Evolutionary conservation across 1,140 invertebrate species (phyloP).

Genomic region (Oryzaephilus surinamensis): DNA sequence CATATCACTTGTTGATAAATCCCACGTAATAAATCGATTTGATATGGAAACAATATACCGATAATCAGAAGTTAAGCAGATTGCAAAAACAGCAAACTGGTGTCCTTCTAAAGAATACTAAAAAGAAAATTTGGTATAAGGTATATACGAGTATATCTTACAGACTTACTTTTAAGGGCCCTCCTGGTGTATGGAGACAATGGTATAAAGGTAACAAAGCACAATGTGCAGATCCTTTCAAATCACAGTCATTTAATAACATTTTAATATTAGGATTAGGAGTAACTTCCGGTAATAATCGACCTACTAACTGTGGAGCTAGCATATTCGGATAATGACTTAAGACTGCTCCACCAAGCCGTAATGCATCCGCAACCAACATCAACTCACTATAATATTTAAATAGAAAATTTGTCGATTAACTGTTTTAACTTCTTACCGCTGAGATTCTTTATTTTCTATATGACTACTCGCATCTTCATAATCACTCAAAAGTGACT

Average conservation of each 20-base stretch:
- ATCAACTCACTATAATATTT: slow-evolving; percentile 63
- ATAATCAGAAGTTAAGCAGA: slow-evolving; percentile 82
- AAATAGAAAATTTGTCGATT: background rate
- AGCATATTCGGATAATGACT: slow-evolving; percentile 91
- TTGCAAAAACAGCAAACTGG: slow-evolving; percentile 94
- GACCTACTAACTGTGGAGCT: slow-evolving; percentile 85
- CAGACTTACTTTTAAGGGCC: slow-evolving; percentile 92
- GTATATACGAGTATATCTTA: slow-evolving; percentile 42
- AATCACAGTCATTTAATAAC: slow-evolving; percentile 82
- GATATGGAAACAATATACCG: slow-evolving; percentile 94
- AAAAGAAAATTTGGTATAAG: too few relatives aligned
- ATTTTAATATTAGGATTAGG: slow-evolving; percentile 74
- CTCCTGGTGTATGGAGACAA: slow-evolving; percentile 93
- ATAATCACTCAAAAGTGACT: slow-evolving; percentile 88
- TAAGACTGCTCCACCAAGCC: slow-evolving; percentile 83
- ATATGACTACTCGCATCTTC: slow-evolving; percentile 85
- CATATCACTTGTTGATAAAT: slow-evolving; percentile 87
- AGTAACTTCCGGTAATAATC: slow-evolving; percentile 84
- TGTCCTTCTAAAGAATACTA: slow-evolving; percentile 97
- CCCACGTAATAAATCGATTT: slow-evolving; percentile 96
- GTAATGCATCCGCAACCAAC: slow-evolving; percentile 87
- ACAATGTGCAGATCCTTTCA: slow-evolving; percentile 75
- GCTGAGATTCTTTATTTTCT: slow-evolving; percentile 71
- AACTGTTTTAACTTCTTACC: slow-evolving; percentile 45
- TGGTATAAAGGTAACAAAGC: slow-evolving; percentile 87